phyloP scores from a whole-genome alignment of 2,888 invertebrate genomes.

The Diarsia brunnea region DNA sequence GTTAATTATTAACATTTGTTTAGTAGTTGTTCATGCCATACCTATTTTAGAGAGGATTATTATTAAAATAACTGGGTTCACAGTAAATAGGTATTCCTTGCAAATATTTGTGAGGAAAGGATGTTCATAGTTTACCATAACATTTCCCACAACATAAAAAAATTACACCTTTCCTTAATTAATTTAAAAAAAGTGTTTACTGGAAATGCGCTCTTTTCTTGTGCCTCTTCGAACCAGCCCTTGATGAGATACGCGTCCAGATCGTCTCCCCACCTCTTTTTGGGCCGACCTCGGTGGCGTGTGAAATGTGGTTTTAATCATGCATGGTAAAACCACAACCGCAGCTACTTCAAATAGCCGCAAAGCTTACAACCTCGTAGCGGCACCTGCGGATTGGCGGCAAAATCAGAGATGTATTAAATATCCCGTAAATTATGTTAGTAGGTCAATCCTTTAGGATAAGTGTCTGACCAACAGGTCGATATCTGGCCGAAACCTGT shows the following conservation, averaged over 20 bases:
- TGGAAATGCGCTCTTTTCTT: too few relatives aligned
- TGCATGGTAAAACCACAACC: conserved; percentile 13
- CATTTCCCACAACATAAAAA: background rate
- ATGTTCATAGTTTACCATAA: background rate
- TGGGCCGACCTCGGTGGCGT: too few relatives aligned
- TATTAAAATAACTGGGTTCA: too few relatives aligned
- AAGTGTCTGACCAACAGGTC: background rate
- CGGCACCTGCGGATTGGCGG: background rate
- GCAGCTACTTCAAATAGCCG: background rate
- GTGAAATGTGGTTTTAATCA: background rate
- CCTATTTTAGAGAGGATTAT: too few relatives aligned
- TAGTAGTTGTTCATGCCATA: background rate
- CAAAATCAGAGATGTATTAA: background rate
- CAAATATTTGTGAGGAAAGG: too few relatives aligned
- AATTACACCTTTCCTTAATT: background rate
- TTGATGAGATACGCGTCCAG: too few relatives aligned
- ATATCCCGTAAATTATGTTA: background rate
- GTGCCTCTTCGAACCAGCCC: too few relatives aligned
- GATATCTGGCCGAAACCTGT: too few relatives aligned
- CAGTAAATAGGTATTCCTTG: too few relatives aligned
- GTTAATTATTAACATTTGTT: background rate
- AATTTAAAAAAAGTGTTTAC: background rate
- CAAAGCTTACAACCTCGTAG: background rate
- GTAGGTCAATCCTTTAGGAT: background rate
- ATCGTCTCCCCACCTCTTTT: too few relatives aligned